These are phyloP conservation scores for Oxycera nigricornis DNA, from an alignment of 2,888 invertebrate species.

Conservation along the genomic window DNA sequence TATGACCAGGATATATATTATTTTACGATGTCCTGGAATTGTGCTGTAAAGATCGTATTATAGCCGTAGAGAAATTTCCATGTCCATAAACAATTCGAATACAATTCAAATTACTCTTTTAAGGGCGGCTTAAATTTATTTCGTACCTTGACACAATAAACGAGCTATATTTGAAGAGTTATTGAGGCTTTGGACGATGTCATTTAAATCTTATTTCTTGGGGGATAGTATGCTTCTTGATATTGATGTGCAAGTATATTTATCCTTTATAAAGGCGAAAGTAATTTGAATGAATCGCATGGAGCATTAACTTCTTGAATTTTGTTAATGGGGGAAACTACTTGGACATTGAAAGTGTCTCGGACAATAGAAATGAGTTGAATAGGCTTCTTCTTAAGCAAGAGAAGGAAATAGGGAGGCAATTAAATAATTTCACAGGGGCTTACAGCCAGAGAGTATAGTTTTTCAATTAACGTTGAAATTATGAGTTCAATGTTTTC, in stretches of 20 bases:
- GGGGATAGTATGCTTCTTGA: background rate
- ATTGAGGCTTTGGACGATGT: conserved; percentile 21
- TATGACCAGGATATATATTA: conserved; percentile 13
- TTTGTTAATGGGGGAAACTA: too few relatives aligned
- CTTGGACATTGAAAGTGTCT: too few relatives aligned
- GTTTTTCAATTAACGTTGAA: too few relatives aligned
- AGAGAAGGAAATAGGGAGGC: too few relatives aligned
- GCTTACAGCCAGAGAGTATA: too few relatives aligned
- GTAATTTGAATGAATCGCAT: too few relatives aligned
- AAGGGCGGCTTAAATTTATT: conserved; percentile 35
- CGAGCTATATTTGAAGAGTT: conserved; percentile 25
- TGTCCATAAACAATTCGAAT: conserved; percentile 23
- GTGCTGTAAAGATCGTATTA: conserved; percentile 20
- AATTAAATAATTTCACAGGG: too few relatives aligned
- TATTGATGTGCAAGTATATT: background rate
- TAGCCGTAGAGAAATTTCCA: conserved; percentile 20
- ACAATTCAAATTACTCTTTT: conserved; percentile 38
- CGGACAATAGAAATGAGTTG: too few relatives aligned
- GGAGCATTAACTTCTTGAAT: too few relatives aligned
- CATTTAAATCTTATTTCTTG: background rate
- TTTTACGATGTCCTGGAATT: conserved; percentile 9
- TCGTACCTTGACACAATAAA: conserved; percentile 32
- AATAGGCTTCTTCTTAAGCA: too few relatives aligned
- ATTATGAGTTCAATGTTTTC: too few relatives aligned
- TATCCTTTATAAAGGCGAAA: too few relatives aligned